Base-by-base conservation (phyloP, 1,140 invertebrate species). In the Papilio aristodemus region DNA sequence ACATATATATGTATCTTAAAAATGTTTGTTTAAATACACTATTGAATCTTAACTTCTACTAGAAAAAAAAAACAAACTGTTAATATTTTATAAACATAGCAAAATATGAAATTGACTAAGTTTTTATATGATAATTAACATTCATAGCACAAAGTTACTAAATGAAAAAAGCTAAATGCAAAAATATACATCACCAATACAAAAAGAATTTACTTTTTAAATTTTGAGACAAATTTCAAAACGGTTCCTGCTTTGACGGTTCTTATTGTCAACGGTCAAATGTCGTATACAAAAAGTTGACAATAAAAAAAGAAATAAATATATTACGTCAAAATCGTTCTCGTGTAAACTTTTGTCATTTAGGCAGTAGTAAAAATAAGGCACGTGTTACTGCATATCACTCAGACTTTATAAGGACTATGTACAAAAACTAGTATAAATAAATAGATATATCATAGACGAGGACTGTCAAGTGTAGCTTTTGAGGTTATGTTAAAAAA, bases 161-260 rank as follows among this genome's bases (percentile, higher is more conserved):
- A 66, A 1, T 14, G 43, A 66, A 66, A n/a, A n/a, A 50, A 66
- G 8, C 63, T 66, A 66, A 66, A 66, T 66, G 63, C 63, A 66
- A 66, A 66, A 66, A 46, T 41, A 66, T 50, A 66, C 63, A 66
- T 66, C 63, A 66, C 63, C 43, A 50, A 66, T 50, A 8, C 63
- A 36, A 64, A 41, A 0, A 22, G 32, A 3, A 32, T 32, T 32
- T 64, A 43, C 13, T 46, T 64, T n/a, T 11, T 22, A 6, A 39
- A 63, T n/a, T 66, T 66, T 66, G 63, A 36, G 43, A 66, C 63
- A 46, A 1, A 22, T 25, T 17, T 54, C 46, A 54, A 54, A 54
- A 43, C 6, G 11, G 2, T 32, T 32, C 6, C 27, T 17, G 0
- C 17, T 50, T 50, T 54, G 46, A 54, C 46, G 11, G 46, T 46